Percentiles rank a stretch among this genome's conserved stretches.
phyloP scores from a whole-genome alignment of 2,888 invertebrate species.

The Cephus sareptanus region DNA sequence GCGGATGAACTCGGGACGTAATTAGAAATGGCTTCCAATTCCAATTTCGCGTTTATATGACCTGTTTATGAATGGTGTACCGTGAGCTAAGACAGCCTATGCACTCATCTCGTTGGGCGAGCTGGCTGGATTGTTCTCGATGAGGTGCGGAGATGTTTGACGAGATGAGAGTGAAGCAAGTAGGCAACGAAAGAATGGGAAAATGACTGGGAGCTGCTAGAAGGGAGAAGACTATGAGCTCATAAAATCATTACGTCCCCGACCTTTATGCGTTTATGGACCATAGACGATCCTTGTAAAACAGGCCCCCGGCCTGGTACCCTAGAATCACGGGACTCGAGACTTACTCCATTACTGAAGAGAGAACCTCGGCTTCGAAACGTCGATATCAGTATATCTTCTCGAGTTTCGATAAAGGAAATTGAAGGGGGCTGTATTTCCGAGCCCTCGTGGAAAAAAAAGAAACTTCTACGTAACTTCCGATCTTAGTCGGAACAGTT shows the following conservation, averaged over 20 bases:
- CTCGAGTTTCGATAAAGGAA: constrained; percentile 2
- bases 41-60: constrained; percentile 18
- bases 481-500: neutral
- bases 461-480: neutral
- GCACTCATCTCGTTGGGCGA: neutral
- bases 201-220: neutral
- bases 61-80: constrained; percentile 24
- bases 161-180: neutral
- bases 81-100: neutral
- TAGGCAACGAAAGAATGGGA: constrained; percentile 4
- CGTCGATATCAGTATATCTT: neutral
- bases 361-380: neutral
- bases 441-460: neutral
- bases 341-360: neutral
- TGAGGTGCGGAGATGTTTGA: constrained; percentile 21
- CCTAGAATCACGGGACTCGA: constrained; percentile 17
- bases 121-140: neutral
- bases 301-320: constrained; percentile 30
- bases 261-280: constrained; percentile 48
- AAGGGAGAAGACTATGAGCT: constrained; percentile 19
- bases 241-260: constrained; percentile 55
- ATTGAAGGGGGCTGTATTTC: neutral
- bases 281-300: constrained; percentile 47
- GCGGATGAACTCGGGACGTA: neutral
- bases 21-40: constrained; percentile 11